Percentiles rank a stretch among this genome's conserved stretches.
phyloP scores from a whole-genome alignment of 2,888 invertebrate species.

The Drosophila setosimentum region DNA sequence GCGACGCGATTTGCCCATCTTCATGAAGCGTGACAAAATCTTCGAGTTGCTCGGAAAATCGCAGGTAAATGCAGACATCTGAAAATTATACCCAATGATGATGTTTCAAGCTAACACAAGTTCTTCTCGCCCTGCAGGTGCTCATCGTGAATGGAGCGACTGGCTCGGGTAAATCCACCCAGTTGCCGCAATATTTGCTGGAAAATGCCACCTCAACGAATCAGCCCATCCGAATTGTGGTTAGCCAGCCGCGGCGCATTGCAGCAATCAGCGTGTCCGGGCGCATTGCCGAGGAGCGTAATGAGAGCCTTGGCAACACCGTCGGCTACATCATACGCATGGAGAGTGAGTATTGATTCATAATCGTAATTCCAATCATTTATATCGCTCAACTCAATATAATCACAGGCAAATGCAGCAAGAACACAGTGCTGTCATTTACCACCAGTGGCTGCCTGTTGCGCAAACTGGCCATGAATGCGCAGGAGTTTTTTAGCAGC shows the following conservation, averaged over 20 bases:
- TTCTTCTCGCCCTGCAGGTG: conserved; percentile 86
- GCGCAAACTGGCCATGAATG: conserved; percentile 93
- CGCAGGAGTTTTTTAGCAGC: conserved; percentile 70
- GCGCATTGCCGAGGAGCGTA: conserved; percentile 91
- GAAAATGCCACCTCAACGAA: conserved; percentile 88
- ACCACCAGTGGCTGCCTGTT: conserved; percentile 86
- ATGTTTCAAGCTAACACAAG: neutral
- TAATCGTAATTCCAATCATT: neutral
- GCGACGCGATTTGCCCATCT: conserved; percentile 75
- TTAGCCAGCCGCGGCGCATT: conserved; percentile 96
- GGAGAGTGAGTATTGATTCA: conserved; percentile 87
- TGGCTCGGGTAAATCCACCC: conserved; percentile 97
- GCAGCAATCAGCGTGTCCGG: conserved; percentile 96
- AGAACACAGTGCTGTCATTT: conserved; percentile 78
- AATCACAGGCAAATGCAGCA: conserved; percentile 72
- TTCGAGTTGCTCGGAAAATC: conserved; percentile 56
- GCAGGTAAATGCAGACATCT: conserved; percentile 59
- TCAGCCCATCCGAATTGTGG: conserved; percentile 92
- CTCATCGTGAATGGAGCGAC: conserved; percentile 93
- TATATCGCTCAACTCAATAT: neutral
- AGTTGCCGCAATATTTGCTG: conserved; percentile 96
- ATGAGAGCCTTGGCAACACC: conserved; percentile 88
- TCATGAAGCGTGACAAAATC: conserved; percentile 60
- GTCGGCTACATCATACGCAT: conserved; percentile 96
- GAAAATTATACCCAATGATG: neutral